Evolutionary conservation across 2,888 invertebrate species (phyloP), one percentile per base, ranked within the genome.

Genomic region (Drosophila flavopinicola): DNA sequence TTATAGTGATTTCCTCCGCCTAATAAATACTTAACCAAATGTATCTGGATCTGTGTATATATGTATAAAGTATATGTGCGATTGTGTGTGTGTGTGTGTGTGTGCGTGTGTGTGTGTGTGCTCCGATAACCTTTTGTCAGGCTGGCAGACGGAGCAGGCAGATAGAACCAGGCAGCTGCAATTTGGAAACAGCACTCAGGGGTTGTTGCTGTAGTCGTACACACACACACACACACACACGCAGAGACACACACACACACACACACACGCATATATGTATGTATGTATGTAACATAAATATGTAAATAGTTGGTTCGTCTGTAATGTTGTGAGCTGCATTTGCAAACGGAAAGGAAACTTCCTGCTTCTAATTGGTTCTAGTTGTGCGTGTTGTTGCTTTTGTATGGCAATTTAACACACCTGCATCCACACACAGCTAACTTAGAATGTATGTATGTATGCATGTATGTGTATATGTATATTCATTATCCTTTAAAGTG

Each of bases 81-180:
- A n/a, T n/a, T 38, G 25, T 48, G 20, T 30, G 6, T 51, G 39
- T 37, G 38, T 38, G n/a, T 25, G 29, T 45, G 35, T 60, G 37
- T 56, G 32, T 63, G 47, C 6, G n/a, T 13, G 15, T 23, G 25
- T n/a, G 9, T 20, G 13, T 30, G 27, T 59, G 48, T 61, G 58
- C 39, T 41, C 57, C 47, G 78, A 78, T 85, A 78, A 78, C 82
- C 85, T 80, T 78, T 74, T 48, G 67, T 24, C 54, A 73, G 67
- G 35, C 74, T 42, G 45, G 32, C 51, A 45, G 29, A 45, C 42
- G 15, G 30, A 30, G 54, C 44, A 67, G 53, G 53, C 56, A 54
- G 44, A 60, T 47, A 64, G 63, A 45, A 32, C 42, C 13, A 57
- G 59, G 53, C 75, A 75, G 66, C 71, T 72, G 71, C 75, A 74